Conservation (phyloP, 37 sponge, comb jelly and placozoan species). For the Mnemiopsis leidyi region DNA sequence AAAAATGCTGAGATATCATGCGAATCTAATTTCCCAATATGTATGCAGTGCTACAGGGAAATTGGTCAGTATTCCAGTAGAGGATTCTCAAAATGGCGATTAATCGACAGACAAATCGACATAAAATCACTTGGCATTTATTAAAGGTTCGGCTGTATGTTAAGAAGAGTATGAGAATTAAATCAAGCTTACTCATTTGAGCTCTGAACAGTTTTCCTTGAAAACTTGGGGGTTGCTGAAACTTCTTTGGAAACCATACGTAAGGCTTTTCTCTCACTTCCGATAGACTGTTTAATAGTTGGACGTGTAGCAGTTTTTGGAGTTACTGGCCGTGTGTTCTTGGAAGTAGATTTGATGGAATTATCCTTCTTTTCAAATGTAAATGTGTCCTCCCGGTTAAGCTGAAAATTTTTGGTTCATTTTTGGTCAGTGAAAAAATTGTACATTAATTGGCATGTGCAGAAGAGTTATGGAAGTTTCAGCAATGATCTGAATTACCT, state of each 20-base stretch:
- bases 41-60: too few relatives aligned
- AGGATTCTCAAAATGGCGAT: too few relatives aligned
- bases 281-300: slow-evolving; percentile 23
- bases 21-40: too few relatives aligned
- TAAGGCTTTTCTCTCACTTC: slow-evolving; percentile 13
- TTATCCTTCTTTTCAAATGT: neutral
- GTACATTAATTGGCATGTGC: neutral
- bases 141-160: too few relatives aligned
- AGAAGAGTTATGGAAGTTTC: too few relatives aligned
- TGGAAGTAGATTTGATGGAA: neutral
- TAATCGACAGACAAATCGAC: too few relatives aligned
- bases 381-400: slow-evolving; percentile 53
- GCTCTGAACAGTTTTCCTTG: slow-evolving; percentile 18
- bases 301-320: neutral
- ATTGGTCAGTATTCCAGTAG: too few relatives aligned
- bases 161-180: neutral
- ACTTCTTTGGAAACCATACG: neutral
- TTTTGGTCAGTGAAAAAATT: neutral
- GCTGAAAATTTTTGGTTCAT: neutral
- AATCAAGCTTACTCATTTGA: slow-evolving; percentile 14
- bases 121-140: too few relatives aligned
- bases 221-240: neutral
- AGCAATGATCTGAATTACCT: neutral
- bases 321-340: neutral
- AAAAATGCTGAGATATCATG: neutral